Evolutionary conservation across 2,797 vertebrate species (phyloP).

Genomic region (Cossypha heuglini): DNA sequence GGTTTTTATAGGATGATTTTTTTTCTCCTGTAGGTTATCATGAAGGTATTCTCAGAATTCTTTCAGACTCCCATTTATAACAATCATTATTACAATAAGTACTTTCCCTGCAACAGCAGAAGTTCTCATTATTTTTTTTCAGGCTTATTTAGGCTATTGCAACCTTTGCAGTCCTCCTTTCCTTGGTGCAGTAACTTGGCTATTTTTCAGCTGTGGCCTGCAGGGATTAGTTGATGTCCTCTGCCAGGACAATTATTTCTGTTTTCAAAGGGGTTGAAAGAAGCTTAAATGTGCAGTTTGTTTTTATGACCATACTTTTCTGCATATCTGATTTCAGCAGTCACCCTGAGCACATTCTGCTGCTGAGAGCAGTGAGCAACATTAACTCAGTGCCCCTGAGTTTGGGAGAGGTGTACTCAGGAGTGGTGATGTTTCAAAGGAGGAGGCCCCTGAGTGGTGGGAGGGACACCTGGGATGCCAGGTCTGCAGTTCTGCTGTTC

Average conservation of each 20-base stretch:
- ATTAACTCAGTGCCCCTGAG: not conserved
- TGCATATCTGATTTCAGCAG: not conserved
- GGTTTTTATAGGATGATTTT: not conserved
- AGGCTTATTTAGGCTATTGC: not conserved
- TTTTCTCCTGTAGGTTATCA: not conserved
- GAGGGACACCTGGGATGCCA: not conserved
- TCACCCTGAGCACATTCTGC: not conserved
- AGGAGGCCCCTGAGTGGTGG: not conserved
- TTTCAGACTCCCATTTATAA: not conserved
- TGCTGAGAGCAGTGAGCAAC: not conserved
- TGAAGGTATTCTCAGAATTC: not conserved
- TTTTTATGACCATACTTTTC: not conserved
- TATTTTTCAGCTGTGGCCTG: not conserved
- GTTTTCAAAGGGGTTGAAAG: not conserved
- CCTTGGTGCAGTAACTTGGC: not conserved
- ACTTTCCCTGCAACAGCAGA: not conserved
- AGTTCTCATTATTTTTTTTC: not conserved
- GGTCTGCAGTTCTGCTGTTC: not conserved
- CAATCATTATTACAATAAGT: not conserved
- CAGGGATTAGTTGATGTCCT: not conserved
- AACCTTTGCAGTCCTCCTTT: not conserved
- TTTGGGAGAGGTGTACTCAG: not conserved
- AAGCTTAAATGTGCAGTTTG: not conserved
- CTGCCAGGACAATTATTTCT: not conserved
- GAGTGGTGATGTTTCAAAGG: not conserved